A percentile compares a stretch with the other conserved stretches of the same genome.
Conservation (phyloP, 92 coral and sea anemone genomes). For the Zoanthus sansibaricus region DNA sequence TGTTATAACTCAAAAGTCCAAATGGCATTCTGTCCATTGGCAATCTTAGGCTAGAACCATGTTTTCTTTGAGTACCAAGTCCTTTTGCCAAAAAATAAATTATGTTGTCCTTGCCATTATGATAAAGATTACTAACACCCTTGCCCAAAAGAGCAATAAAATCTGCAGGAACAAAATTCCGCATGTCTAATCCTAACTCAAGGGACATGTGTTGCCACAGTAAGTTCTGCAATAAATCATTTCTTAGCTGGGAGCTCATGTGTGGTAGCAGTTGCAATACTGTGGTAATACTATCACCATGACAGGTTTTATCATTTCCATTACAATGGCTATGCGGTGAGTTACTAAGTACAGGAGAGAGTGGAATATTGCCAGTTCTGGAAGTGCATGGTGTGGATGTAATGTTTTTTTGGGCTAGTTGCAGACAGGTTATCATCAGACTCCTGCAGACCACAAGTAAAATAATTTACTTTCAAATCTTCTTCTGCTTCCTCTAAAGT, state of each 20-base stretch:
- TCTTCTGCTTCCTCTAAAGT: no score
- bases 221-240: background rate
- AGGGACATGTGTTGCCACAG: background rate
- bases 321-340: no score
- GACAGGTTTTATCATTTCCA: no score
- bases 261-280: no score
- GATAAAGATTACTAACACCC: conserved; percentile 39
- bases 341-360: no score
- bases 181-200: background rate
- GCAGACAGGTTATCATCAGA: no score
- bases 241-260: background rate
- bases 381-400: no score
- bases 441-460: no score
- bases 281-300: no score
- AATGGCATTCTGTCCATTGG: conserved; percentile 73
- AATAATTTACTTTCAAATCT: no score
- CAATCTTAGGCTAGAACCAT: conserved; percentile 47
- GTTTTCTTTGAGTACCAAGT: conserved; percentile 27
- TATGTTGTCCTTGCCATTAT: conserved; percentile 46
- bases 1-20: conserved; percentile 68
- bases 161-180: conserved; percentile 31
- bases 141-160: conserved; percentile 25
- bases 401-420: no score
- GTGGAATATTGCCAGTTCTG: no score
- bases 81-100: conserved; percentile 40